Conservation (phyloP, 2,888 invertebrate species). For the Apodemia mormo region DNA sequence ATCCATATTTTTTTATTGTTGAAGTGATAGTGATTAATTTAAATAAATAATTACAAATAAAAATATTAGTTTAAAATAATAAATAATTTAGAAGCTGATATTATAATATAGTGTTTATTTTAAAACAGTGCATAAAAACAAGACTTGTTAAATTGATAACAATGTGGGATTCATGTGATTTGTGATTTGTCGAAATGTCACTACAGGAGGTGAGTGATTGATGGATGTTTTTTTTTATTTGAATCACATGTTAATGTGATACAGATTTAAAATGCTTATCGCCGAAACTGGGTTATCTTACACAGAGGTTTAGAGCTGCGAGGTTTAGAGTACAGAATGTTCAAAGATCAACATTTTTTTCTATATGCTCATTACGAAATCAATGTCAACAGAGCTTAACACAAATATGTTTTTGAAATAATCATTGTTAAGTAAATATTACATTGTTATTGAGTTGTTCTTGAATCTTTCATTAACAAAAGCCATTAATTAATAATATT, state of each 20-base stretch:
- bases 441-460: background rate
- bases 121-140: constrained; percentile 18
- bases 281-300: constrained; percentile 30
- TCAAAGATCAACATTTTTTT: constrained; percentile 4
- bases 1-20: too few relatives aligned
- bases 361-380: constrained; percentile 8
- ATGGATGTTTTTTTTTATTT: constrained; percentile 14
- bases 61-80: background rate
- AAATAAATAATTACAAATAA: background rate
- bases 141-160: constrained; percentile 35
- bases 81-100: background rate
- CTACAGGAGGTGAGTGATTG: constrained; percentile 66
- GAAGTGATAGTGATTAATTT: background rate
- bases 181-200: constrained; percentile 65
- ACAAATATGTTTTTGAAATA: background rate
- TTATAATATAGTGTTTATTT: too few relatives aligned
- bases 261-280: constrained; percentile 18
- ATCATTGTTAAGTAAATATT: background rate
- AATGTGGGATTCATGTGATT: constrained; percentile 55
- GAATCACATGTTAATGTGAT: constrained; percentile 19
- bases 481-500: too few relatives aligned
- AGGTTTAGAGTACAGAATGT: constrained; percentile 6
- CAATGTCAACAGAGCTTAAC: background rate
- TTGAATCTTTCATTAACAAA: too few relatives aligned
- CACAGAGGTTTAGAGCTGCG: constrained; percentile 17